phyloP scores from a whole-genome alignment of 2,113 vertebrate genomes.

The Otocyon megalotis region DNA sequence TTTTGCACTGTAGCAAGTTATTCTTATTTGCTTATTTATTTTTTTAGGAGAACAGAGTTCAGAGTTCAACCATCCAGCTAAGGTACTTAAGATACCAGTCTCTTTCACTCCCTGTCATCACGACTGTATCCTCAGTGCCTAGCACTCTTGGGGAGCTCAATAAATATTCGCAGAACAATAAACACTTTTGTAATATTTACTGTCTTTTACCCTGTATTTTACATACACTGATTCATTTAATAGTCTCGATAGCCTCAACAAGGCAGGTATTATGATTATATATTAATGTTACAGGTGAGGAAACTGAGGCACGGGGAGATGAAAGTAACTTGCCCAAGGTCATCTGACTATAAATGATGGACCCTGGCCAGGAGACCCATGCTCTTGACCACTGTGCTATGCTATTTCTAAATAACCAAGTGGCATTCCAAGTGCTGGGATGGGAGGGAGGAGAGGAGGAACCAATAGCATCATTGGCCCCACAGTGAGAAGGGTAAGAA shows the following conservation, averaged over 20 bases:
- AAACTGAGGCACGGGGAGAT: neutral
- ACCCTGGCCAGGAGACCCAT: neutral
- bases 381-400: neutral
- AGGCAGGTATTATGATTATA: neutral
- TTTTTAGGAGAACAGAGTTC: neutral
- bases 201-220: neutral
- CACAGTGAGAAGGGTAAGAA: neutral
- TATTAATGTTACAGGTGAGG: neutral
- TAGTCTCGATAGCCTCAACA: neutral
- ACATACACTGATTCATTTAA: neutral
- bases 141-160: neutral
- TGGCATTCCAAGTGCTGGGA: neutral
- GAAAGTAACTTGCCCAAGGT: neutral
- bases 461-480: neutral
- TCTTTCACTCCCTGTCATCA: neutral
- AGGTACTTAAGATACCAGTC: neutral
- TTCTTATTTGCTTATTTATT: neutral
- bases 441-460: neutral
- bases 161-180: conserved; percentile 9
- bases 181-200: neutral
- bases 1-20: conserved; percentile 27
- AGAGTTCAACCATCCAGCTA: neutral
- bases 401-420: neutral
- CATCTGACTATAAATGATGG: neutral
- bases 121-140: neutral